These are phyloP conservation scores for Drosophila bifasciata DNA, from an alignment of 1,140 invertebrate species.

Conservation along the genomic window DNA sequence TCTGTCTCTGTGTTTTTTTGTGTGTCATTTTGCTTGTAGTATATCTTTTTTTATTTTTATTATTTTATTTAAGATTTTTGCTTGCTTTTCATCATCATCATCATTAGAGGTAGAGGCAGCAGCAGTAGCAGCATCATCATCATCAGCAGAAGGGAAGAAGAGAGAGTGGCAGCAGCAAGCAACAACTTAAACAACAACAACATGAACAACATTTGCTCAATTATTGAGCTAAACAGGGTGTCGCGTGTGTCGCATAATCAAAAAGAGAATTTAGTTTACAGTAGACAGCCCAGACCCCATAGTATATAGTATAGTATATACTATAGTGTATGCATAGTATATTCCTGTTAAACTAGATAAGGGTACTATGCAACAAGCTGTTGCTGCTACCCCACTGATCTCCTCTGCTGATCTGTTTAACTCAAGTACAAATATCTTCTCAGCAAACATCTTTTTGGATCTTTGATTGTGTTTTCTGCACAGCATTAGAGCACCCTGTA, in stretches of 20 bases:
- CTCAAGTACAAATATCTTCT: neutral
- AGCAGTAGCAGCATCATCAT: conserved; percentile 33
- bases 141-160: conserved; percentile 36
- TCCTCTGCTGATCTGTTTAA: no score
- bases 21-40: conserved; percentile 62
- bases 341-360: no score
- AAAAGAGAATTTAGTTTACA: neutral
- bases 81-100: conserved; percentile 66
- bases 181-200: conserved; percentile 41
- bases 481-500: conserved; percentile 37
- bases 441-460: no score
- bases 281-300: neutral
- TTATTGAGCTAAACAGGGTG: conserved; percentile 64
- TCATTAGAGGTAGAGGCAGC: conserved; percentile 11
- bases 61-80: conserved; percentile 51
- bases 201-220: conserved; percentile 68
- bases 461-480: no score
- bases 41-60: conserved; percentile 33
- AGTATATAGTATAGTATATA: no score
- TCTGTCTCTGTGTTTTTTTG: conserved; percentile 24
- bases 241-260: conserved; percentile 32
- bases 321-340: no score
- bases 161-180: conserved; percentile 10
- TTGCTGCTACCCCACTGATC: no score
- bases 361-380: no score